Evolutionary conservation across 1,140 invertebrate species (phyloP).

Genomic region (Dolichoris vasculosae): DNA sequence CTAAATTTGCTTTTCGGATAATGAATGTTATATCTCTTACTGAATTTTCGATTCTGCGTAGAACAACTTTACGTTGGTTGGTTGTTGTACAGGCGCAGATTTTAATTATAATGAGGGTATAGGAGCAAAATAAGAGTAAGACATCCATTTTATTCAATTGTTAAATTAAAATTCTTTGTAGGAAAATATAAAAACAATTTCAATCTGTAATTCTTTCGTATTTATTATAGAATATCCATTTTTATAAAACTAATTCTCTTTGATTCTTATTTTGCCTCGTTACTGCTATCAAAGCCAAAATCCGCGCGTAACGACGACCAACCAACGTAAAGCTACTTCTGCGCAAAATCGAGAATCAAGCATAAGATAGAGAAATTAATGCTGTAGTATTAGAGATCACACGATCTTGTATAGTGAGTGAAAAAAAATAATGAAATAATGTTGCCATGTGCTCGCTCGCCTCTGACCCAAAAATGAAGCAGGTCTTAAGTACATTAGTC

Average conservation of each 20-base stretch:
- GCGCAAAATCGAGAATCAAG: background rate
- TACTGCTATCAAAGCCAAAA: background rate
- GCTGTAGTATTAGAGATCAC: background rate
- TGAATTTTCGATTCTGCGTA: background rate
- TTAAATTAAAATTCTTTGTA: background rate
- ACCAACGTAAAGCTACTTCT: background rate
- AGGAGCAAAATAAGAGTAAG: background rate
- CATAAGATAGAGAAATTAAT: background rate
- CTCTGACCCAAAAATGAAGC: slow-evolving; percentile 5
- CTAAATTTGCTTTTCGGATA: background rate
- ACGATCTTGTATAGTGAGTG: background rate
- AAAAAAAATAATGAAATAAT: background rate
- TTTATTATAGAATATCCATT: too few relatives aligned
- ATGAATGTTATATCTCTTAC: background rate
- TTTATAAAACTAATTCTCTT: background rate
- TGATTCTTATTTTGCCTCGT: background rate
- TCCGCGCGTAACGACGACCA: background rate
- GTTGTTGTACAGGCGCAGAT: background rate
- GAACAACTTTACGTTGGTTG: background rate
- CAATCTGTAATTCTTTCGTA: too few relatives aligned
- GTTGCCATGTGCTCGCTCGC: slow-evolving; percentile 57
- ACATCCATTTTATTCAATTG: background rate
- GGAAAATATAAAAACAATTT: too few relatives aligned
- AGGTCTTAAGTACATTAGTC: background rate
- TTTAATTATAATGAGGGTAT: background rate